Conservation (phyloP, 2,888 invertebrate species). For the Pandemis cinnamomeana region DNA sequence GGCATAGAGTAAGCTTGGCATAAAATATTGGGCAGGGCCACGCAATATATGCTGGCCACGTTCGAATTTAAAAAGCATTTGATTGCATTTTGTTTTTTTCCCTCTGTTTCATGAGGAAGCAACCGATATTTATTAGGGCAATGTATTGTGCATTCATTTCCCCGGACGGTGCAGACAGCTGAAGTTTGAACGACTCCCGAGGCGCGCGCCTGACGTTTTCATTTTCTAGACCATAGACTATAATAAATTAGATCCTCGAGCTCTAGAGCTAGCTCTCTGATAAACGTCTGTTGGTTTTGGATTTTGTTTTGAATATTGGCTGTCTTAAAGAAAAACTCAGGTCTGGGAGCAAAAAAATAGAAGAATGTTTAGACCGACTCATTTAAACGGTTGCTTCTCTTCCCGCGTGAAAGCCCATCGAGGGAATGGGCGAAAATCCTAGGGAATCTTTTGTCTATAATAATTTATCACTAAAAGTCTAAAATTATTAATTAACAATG, state of each 20-base stretch:
- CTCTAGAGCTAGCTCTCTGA: not conserved
- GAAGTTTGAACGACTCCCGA: conserved; percentile 30
- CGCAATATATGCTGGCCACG: conserved; percentile 19
- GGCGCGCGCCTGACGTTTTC: conserved; percentile 40
- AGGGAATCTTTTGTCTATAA: too few relatives aligned
- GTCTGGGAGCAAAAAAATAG: too few relatives aligned
- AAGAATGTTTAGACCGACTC: too few relatives aligned
- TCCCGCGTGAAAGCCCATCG: too few relatives aligned
- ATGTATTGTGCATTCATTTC: conserved; percentile 55
- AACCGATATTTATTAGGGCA: conserved; percentile 24
- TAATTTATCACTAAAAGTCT: too few relatives aligned
- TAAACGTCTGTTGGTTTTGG: not conserved
- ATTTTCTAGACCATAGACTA: conserved; percentile 16
- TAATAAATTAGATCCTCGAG: conserved; percentile 12
- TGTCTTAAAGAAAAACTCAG: not conserved
- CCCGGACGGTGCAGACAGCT: conserved; percentile 43
- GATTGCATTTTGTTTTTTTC: not conserved
- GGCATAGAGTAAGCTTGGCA: conserved; percentile 24
- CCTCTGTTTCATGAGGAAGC: not conserved
- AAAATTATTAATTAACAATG: too few relatives aligned
- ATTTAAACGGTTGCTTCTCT: too few relatives aligned
- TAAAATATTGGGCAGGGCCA: conserved; percentile 28
- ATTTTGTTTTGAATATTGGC: conserved; percentile 1
- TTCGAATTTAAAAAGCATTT: conserved; percentile 6
- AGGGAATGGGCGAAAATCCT: too few relatives aligned